A percentile compares a stretch with the other conserved stretches of the same genome.
Evolutionary conservation across 2,113 vertebrate species (phyloP).

Genomic region (Melanocharis versteri): DNA sequence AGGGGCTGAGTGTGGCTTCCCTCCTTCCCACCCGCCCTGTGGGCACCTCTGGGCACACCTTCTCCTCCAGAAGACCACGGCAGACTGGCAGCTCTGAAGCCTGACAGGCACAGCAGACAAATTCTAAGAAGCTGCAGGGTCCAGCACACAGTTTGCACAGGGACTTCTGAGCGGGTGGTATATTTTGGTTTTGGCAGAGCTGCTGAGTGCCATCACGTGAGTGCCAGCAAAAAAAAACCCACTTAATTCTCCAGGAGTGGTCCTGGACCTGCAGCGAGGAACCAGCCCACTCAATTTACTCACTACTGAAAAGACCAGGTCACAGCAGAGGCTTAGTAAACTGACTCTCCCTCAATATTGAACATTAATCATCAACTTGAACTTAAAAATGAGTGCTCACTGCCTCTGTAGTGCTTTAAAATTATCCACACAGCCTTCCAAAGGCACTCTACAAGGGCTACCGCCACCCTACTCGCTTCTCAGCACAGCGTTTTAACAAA

Average conservation of each 20-base stretch:
- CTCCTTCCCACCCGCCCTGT: not conserved
- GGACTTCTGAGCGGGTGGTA: not conserved
- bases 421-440: not conserved
- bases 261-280: not conserved
- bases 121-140: not conserved
- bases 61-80: not conserved
- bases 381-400: not conserved
- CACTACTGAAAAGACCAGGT: not conserved
- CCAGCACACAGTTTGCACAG: not conserved
- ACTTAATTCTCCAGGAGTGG: conserved; percentile 4
- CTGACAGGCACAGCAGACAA: not conserved
- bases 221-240: not conserved
- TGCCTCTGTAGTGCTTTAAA: not conserved
- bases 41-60: conserved; percentile 24
- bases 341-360: not conserved
- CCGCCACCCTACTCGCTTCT: not conserved
- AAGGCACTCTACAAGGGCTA: not conserved
- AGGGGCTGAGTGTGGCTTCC: not conserved
- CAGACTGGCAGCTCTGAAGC: not conserved
- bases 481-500: not conserved
- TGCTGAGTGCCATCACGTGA: not conserved
- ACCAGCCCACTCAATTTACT: conserved; percentile 10
- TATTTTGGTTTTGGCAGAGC: conserved; percentile 13
- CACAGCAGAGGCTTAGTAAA: not conserved
- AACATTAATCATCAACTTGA: not conserved